phyloP scores from a whole-genome alignment of 2,113 vertebrate genomes.

The Uropsilus gracilis region DNA sequence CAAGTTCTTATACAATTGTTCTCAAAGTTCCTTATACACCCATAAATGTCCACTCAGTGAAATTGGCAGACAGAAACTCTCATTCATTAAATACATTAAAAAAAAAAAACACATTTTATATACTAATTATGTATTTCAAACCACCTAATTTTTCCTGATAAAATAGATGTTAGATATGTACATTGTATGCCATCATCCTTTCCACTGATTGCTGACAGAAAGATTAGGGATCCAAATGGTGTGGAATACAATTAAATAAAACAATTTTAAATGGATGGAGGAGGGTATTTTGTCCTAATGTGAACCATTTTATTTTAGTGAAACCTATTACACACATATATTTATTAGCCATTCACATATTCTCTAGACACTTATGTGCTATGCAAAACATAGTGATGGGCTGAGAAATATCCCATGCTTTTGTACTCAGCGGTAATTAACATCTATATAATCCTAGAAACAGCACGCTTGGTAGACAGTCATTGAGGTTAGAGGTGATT shows the following conservation, averaged over 20 bases:
- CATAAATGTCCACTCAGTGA: slow-evolving; percentile 22
- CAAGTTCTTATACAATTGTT: slow-evolving; percentile 10
- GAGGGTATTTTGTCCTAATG: slow-evolving; percentile 40
- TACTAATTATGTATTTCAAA: slow-evolving; percentile 51
- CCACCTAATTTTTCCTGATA: slow-evolving; percentile 51
- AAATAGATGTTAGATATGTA: slow-evolving; percentile 57
- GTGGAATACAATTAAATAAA: slow-evolving; percentile 53
- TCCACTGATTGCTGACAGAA: slow-evolving; percentile 63
- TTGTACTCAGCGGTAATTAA: slow-evolving; percentile 43
- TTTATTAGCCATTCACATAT: slow-evolving; percentile 56
- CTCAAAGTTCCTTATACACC: not conserved
- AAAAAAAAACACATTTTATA: slow-evolving; percentile 66
- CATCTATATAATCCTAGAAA: slow-evolving; percentile 51
- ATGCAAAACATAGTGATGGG: slow-evolving; percentile 42
- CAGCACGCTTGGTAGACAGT: not conserved
- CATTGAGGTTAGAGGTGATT: not conserved
- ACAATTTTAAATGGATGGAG: slow-evolving; percentile 56
- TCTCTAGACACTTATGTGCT: slow-evolving; percentile 36
- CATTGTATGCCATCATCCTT: slow-evolving; percentile 56
- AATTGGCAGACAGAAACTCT: slow-evolving; percentile 11
- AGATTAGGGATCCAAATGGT: slow-evolving; percentile 38
- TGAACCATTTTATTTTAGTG: slow-evolving; percentile 51
- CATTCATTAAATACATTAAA: slow-evolving; percentile 57
- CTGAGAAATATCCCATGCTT: slow-evolving; percentile 20
- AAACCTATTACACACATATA: slow-evolving; percentile 34